phyloP scores from a whole-genome alignment of 2,888 invertebrate genomes.

The Sussaba pulchella region DNA sequence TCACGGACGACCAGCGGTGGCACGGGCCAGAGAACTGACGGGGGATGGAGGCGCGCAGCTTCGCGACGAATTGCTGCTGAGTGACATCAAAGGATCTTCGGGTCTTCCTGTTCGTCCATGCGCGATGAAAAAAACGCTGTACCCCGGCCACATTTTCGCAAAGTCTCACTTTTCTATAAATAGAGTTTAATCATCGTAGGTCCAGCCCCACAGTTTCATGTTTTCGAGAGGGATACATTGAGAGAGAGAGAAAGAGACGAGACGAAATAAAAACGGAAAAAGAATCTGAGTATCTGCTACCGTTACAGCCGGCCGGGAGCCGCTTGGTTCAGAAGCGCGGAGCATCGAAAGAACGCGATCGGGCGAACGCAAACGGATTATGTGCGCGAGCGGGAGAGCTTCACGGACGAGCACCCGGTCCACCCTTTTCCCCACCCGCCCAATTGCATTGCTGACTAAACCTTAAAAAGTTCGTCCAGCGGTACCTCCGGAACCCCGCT shows the following conservation, averaged over 20 bases:
- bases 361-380: constrained; percentile 46
- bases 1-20: constrained; percentile 23
- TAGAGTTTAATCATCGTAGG: constrained; percentile 60
- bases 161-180: constrained; percentile 60
- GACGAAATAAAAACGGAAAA: constrained; percentile 10
- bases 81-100: constrained; percentile 60
- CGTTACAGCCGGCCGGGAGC: constrained; percentile 55
- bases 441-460: constrained; percentile 49
- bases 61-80: constrained; percentile 53
- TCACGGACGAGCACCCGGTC: constrained; percentile 2
- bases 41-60: constrained; percentile 42
- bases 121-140: constrained; percentile 43
- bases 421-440: too few species aligned
- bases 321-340: constrained; percentile 30
- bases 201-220: constrained; percentile 39
- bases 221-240: constrained; percentile 29
- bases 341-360: constrained; percentile 52
- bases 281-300: constrained; percentile 54
- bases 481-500: not conserved
- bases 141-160: constrained; percentile 32
- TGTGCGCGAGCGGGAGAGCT: constrained; percentile 15
- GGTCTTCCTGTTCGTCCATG: constrained; percentile 57
- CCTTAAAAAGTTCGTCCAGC: constrained; percentile 39
- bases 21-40: not conserved
- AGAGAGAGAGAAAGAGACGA: not conserved